Percentiles rank a stretch among this genome's conserved stretches.
Conservation (phyloP, 2,797 vertebrate species). For the Tympanoctomys barrerae region DNA sequence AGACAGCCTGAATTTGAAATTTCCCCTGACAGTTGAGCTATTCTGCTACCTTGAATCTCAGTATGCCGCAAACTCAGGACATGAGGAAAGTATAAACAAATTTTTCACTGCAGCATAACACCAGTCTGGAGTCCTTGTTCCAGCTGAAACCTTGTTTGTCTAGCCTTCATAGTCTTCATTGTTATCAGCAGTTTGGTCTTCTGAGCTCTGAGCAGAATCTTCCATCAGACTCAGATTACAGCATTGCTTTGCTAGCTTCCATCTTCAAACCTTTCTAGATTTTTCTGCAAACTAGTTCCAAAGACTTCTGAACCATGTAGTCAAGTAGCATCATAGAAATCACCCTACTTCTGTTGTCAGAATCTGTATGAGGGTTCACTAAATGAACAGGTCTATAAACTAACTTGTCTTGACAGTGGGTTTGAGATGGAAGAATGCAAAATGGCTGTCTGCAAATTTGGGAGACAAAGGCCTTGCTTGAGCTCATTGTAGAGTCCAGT, state of each 20-base stretch:
- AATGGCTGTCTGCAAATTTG: not conserved
- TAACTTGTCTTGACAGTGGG: not conserved
- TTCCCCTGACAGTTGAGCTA: not conserved
- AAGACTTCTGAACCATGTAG: not conserved
- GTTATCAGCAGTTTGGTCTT: not conserved
- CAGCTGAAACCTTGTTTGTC: not conserved
- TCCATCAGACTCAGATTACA: not conserved
- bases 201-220: not conserved
- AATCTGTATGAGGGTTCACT: not conserved
- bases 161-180: not conserved
- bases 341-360: not conserved
- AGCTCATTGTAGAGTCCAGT: not conserved
- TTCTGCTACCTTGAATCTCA: not conserved
- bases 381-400: not conserved
- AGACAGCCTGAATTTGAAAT: not conserved
- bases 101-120: not conserved
- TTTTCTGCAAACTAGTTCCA: not conserved
- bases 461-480: not conserved
- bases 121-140: not conserved
- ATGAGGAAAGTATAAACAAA: not conserved
- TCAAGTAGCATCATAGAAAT: not conserved
- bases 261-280: not conserved
- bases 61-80: not conserved
- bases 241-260: not conserved
- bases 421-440: not conserved